A percentile compares a stretch with the other conserved stretches of the same genome.
Evolutionary conservation across 2,797 vertebrate species (phyloP).

Genomic region (Betta splendens): DNA sequence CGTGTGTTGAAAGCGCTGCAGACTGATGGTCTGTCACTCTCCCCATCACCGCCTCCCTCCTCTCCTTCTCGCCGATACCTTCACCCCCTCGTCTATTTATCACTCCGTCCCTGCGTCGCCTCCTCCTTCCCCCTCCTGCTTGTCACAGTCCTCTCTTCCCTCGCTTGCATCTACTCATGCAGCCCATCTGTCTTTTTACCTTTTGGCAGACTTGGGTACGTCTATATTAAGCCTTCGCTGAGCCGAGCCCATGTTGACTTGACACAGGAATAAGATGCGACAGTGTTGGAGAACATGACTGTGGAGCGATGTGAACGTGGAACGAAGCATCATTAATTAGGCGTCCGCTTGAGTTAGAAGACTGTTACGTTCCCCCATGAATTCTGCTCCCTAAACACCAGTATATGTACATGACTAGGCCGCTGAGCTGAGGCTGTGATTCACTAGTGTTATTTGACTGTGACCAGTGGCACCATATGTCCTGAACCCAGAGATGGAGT

Average conservation of each 20-base stretch:
- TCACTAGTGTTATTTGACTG: slow-evolving; percentile 58
- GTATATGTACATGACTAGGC: slow-evolving; percentile 2
- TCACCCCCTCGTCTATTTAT: slow-evolving; percentile 60
- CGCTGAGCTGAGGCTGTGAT: slow-evolving; percentile 22
- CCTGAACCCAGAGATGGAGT: slow-evolving; percentile 67
- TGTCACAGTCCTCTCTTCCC: slow-evolving; percentile 36
- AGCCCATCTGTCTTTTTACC: slow-evolving; percentile 75
- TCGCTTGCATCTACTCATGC: slow-evolving; percentile 49
- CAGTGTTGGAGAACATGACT: slow-evolving; percentile 27
- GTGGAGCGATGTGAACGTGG: slow-evolving; percentile 38
- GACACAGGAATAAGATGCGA: slow-evolving; percentile 56
- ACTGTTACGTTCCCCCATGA: background rate
- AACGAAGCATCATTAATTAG: slow-evolving; percentile 21
- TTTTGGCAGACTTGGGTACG: slow-evolving; percentile 65
- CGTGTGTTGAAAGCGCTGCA: slow-evolving; percentile 65
- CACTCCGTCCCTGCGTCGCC: too few species aligned
- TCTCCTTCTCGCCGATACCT: too few species aligned
- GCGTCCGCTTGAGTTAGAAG: slow-evolving; percentile 2
- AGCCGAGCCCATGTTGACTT: slow-evolving; percentile 52
- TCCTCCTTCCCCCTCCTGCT: slow-evolving; percentile 19
- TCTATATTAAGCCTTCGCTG: slow-evolving; percentile 70
- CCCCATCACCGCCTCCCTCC: slow-evolving; percentile 54
- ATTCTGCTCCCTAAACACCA: background rate
- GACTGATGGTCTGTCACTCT: slow-evolving; percentile 75
- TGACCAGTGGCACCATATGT: slow-evolving; percentile 69